Evolutionary conservation across 2,888 invertebrate genomes (phyloP).

Genomic region (Pandemis heparana): DNA sequence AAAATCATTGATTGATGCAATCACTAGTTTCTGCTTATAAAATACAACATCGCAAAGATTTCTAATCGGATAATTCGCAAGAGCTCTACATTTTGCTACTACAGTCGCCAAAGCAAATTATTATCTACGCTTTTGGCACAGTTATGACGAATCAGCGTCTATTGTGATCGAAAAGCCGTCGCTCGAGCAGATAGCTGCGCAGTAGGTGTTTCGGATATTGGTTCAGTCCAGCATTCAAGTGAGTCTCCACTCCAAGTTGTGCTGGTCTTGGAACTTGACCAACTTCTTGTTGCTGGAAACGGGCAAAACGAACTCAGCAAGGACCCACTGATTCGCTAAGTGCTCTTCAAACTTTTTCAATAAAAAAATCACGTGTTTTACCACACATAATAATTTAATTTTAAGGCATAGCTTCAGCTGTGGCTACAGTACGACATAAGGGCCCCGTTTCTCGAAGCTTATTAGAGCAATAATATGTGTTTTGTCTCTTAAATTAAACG

Average conservation of each 20-base stretch:
- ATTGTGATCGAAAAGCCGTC: conserved; percentile 9
- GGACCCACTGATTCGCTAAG: conserved; percentile 37
- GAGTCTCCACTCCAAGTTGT: conserved; percentile 36
- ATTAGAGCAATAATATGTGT: no score
- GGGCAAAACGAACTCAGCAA: conserved; percentile 40
- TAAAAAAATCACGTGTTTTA: conserved; percentile 30
- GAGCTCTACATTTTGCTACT: background rate
- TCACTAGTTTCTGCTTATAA: background rate
- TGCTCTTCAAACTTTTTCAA: conserved; percentile 37
- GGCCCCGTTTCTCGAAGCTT: no score
- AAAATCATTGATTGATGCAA: no score
- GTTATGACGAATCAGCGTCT: conserved; percentile 7
- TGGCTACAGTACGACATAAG: no score
- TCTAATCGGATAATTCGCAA: background rate
- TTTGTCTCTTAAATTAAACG: no score
- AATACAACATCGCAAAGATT: background rate
- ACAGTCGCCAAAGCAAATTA: conserved; percentile 25
- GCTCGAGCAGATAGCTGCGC: conserved; percentile 11
- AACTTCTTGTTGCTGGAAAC: conserved; percentile 37
- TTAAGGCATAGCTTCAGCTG: no score
- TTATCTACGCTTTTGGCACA: conserved; percentile 14
- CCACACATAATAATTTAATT: conserved; percentile 4
- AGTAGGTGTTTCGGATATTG: conserved; percentile 32
- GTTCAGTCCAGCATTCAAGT: conserved; percentile 25
- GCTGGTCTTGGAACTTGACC: conserved; percentile 42